Base-by-base conservation (phyloP, 2,888 invertebrate genomes). In the Drosophila borealis region DNA sequence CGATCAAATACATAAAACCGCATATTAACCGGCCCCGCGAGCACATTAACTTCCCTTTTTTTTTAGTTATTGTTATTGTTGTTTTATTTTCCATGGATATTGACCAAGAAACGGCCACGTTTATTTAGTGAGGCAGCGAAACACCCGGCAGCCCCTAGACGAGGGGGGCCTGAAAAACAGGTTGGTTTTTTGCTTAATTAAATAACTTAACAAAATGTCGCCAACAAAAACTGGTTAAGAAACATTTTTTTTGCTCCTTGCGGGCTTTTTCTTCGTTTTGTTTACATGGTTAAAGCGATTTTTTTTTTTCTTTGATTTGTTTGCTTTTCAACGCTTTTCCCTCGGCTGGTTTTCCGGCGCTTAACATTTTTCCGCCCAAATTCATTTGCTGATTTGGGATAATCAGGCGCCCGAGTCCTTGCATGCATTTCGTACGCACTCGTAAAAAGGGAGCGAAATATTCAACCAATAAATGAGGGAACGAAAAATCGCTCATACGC, bases 1-100 rank as follows among this genome's bases (percentile, higher is more conserved):
- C 84, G 87, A 88, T 79, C 89, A 84, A 84, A 84, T 84, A 88
- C 61, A 75, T 80, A 70, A 63, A 48, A 72, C 48, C 70, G 56
- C 55, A 57, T 46, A 67, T 64, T 45, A 42, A 44, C 54, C 71
- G 41, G 64, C 60, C 54, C 60, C 62, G 61, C 67, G 48, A 55
- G 37, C 61, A 63, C 64, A 74, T 78, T 72, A 79, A 80, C 80
- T 76, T 67, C 21, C 54, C 34, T 51, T 49, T 61, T 56, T 46
- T 48, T 68, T n/a, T n/a, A n/a, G n/a, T n/a, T 48, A 39, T 41
- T 62, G 25, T 41, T 57, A 48, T 59, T 74, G 44, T 53, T 51
- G 25, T 53, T 51, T 55, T 39, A 29, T 63, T 55, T 78, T 48
- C 60, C 60, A 50, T 81, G 87, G 69, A 71, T 79, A 72, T 81